Evolutionary conservation across 53 echinoderm and acorn worm species (phyloP).

Genomic region (Hippasteria phrygiana): DNA sequence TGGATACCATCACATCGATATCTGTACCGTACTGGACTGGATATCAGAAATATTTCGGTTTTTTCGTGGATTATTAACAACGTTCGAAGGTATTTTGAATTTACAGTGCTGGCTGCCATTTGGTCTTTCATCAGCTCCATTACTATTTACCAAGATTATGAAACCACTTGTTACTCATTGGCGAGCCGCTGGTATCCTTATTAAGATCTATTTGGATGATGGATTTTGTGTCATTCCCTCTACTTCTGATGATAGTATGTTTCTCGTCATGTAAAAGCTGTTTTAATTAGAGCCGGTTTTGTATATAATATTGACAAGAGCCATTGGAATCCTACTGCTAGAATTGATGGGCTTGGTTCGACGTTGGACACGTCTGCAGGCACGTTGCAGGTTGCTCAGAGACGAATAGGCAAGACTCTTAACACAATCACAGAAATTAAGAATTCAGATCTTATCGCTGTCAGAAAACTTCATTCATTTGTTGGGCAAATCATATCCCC

Average conservation of each 20-base stretch:
- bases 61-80: not conserved
- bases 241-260: not conserved
- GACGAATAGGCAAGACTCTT: constrained; percentile 11
- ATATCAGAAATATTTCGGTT: constrained; percentile 20
- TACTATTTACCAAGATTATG: not conserved
- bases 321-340: no score
- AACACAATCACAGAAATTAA: not conserved
- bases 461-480: constrained; percentile 10
- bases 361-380: not conserved
- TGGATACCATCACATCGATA: not conserved
- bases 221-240: not conserved
- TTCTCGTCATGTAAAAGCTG: not conserved
- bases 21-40: not conserved
- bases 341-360: not conserved
- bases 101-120: constrained; percentile 2
- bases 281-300: not conserved
- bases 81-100: constrained; percentile 17
- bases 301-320: not conserved
- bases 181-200: not conserved
- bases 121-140: constrained; percentile 19
- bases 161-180: not conserved
- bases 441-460: not conserved
- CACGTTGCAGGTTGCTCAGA: not conserved
- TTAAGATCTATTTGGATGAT: not conserved
- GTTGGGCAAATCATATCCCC: not conserved